Evolutionary conservation across 2,113 vertebrate genomes (phyloP).

Genomic region (Erpornis zantholeuca): DNA sequence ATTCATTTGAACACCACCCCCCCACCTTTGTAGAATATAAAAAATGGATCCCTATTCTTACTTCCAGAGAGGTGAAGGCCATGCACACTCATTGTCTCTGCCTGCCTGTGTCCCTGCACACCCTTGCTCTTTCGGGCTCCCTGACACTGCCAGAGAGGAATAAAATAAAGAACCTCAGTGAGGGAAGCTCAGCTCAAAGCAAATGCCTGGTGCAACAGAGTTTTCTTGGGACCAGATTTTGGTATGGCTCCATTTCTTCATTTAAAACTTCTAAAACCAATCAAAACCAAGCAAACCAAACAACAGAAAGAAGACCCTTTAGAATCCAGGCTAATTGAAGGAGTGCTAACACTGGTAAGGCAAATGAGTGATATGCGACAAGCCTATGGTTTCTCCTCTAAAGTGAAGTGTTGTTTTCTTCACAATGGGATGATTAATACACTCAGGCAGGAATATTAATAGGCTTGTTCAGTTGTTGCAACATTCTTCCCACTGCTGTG

Average conservation of each 20-base stretch:
- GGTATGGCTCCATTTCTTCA: not conserved
- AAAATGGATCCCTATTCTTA: not conserved
- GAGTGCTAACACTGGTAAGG: slow-evolving; percentile 46
- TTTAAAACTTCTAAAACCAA: not conserved
- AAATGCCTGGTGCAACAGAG: not conserved
- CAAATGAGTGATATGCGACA: slow-evolving; percentile 16
- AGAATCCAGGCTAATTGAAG: slow-evolving; percentile 9
- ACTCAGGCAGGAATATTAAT: slow-evolving; percentile 40
- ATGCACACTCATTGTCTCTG: not conserved
- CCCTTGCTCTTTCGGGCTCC: not conserved
- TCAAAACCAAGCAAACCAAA: not conserved
- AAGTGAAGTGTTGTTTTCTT: slow-evolving; percentile 59
- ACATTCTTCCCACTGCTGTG: slow-evolving; percentile 46
- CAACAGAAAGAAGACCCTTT: not conserved
- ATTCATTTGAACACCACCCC: not conserved
- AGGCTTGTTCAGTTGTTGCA: slow-evolving; percentile 36
- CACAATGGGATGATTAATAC: slow-evolving; percentile 67
- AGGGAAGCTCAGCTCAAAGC: not conserved
- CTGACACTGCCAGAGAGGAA: not conserved
- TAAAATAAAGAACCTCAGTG: not conserved
- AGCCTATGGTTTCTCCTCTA: slow-evolving; percentile 51
- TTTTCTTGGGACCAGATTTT: not conserved
- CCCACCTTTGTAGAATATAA: not conserved
- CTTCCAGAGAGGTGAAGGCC: not conserved
- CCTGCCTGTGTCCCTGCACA: not conserved